Base-by-base conservation (phyloP, 2,113 vertebrate species). In the Oxygymnocypris stewartii region DNA sequence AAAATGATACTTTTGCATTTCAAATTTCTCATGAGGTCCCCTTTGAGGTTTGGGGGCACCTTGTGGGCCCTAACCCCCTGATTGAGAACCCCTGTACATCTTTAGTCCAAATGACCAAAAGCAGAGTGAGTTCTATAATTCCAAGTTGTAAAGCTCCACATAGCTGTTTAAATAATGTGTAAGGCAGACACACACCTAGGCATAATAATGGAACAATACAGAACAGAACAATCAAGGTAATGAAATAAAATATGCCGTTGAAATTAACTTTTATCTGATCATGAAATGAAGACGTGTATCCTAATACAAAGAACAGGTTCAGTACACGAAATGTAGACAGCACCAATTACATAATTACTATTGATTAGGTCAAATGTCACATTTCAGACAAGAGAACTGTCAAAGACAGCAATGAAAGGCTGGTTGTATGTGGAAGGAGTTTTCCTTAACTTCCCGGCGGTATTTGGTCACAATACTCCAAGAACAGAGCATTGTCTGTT, bases 301-400 rank as follows among this genome's bases (percentile, higher is more conserved):
- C 2, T 11, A 42, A 80, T 61, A 63, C 78, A 79, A 79, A 79
- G 54, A 11, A 35, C 54, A 23, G 20, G 18, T 74, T 84, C 44
- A 84, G 40, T 28, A 14, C 73, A 76, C 6, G 74, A 28, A 44
- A 49, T 49, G 42, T 16, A 69, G 44, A 78, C 31, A 85, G 23
- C 37, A 18, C 35, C 63, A 44, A 63, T 80, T 61, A 80, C 57
- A 25, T 63, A 63, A 76, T 13, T 37, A 77, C 13, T 63, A 76
- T 61, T 49, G 47, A 37, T 76, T 35, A 63, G 59, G 37, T 85
- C 59, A 78, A 78, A 78, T 79, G 75, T 54, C 42, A 69, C 75
- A 35, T 37, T 65, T 78, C 28, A 85, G 59, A 85, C 75, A 79
- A 79, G 28, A 69, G 28, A 54, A 23, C 42, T 40, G 42, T 69